Evolutionary conservation across 2,113 vertebrate species (phyloP), one percentile per base, ranked within the genome.

Genomic region (Scytalopus superciliaris): DNA sequence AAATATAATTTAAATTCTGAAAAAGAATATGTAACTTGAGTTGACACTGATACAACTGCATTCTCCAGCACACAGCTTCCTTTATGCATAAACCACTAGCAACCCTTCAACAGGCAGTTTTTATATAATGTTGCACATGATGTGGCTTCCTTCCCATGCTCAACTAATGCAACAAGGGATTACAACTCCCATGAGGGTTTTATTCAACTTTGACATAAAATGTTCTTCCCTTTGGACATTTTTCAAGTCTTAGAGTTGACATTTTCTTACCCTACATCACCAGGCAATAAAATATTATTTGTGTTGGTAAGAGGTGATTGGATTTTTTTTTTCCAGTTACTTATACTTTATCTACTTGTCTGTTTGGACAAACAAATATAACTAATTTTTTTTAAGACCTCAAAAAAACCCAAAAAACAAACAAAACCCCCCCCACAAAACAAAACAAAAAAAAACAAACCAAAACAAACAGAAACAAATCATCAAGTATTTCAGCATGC

Each of bases 1-100:
- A 90, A 45, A 84, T 49, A 40, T 52, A 78, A 78, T 68, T 84
- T 90, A 92, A 90, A 90, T 74, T 42, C 63, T 87, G 42, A 78
- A 81, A 93, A 92, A 55, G 84, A 83, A 31, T 24, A 66, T 2
- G 7, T 33, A 94, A 91, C 33, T 40, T 42, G 23, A 6, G 39
- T 78, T 81, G 40, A 77, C 84, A 77, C 15, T 7, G n/a, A 63
- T 83, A 35, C 11, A 91, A 52, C 47, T 69, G 56, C 3, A 2
- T 83, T 85, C 37, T 82, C 63, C 76, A 82, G 37, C 67, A 68
- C 19, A 52, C 17, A 45, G 7, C 68, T 79, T 91, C 35, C 44
- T 57, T 67, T 59, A 79, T 0, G 2, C 42, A 40, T 2, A 70
- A 39, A 37, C 24, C 59, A 47, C 49, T 28, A 24, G 44, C 33